Evolutionary conservation across 37 sponge, comb jelly and placozoan genomes (phyloP).

Genomic region (Axinella damicornis): DNA sequence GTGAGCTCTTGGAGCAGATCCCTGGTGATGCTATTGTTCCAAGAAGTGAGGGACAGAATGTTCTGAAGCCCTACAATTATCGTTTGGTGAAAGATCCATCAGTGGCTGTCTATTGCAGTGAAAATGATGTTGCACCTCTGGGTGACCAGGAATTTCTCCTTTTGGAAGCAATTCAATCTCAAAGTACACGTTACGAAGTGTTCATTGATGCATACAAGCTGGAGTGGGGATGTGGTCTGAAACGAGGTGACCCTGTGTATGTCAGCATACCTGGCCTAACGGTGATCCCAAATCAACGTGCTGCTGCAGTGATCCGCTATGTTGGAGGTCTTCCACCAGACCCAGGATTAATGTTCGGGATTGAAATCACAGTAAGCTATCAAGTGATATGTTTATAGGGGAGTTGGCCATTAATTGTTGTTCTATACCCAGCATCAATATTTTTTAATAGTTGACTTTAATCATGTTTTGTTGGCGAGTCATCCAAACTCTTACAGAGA

Average conservation of each 20-base stretch:
- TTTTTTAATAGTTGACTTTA: too few species aligned
- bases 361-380: conserved; percentile 61
- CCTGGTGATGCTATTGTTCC: background rate
- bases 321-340: conserved; percentile 11
- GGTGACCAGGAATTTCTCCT: conserved; percentile 14
- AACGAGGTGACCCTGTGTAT: conserved; percentile 34
- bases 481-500: too few species aligned
- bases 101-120: background rate
- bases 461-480: too few species aligned
- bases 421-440: too few species aligned
- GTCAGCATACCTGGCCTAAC: background rate
- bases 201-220: conserved; percentile 14
- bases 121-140: conserved; percentile 25
- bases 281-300: background rate
- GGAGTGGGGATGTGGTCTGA: conserved; percentile 30
- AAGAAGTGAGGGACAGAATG: conserved; percentile 15
- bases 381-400: too few species aligned
- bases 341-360: conserved; percentile 47
- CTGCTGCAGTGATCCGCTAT: conserved; percentile 17
- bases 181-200: background rate
- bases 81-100: background rate
- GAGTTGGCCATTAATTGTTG: too few species aligned
- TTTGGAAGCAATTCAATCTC: conserved; percentile 29
- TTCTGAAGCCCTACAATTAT: conserved; percentile 24
- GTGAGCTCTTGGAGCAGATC: conserved; percentile 26